These are phyloP conservation scores for Homarus americanus DNA, from an alignment of 1,140 invertebrate genomes.

Conservation along the genomic window DNA sequence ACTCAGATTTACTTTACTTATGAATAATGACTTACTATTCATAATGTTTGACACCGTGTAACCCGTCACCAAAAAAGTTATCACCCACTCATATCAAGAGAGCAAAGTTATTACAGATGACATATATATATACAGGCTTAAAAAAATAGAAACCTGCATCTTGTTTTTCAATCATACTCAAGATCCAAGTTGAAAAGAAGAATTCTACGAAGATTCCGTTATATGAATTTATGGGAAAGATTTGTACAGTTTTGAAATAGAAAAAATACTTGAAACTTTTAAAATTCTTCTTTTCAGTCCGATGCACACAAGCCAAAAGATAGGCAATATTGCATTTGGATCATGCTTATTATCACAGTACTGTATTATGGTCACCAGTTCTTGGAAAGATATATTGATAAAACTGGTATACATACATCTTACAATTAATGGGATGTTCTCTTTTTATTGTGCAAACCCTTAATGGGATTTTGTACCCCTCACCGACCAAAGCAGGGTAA, in stretches of 20 bases:
- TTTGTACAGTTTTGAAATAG: not conserved
- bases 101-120: not conserved
- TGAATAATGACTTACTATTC: not conserved
- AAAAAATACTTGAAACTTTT: not conserved
- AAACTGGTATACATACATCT: not conserved
- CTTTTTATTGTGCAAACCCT: not conserved
- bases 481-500: conserved; percentile 15
- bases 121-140: not conserved
- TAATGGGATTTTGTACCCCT: conserved; percentile 13
- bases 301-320: not conserved
- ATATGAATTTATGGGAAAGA: not conserved
- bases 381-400: not conserved
- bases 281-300: not conserved
- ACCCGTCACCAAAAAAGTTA: not conserved
- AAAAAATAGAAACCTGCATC: not conserved
- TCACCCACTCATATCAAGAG: not conserved
- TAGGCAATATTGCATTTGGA: not conserved
- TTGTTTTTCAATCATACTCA: not conserved
- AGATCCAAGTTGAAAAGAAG: not conserved
- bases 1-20: not conserved
- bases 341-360: conserved; percentile 21
- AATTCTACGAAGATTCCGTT: not conserved
- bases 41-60: not conserved
- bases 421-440: not conserved
- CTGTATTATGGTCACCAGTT: conserved; percentile 5